phyloP scores from a whole-genome alignment of 2,888 invertebrate genomes.

The Pristionchus arcanus region DNA sequence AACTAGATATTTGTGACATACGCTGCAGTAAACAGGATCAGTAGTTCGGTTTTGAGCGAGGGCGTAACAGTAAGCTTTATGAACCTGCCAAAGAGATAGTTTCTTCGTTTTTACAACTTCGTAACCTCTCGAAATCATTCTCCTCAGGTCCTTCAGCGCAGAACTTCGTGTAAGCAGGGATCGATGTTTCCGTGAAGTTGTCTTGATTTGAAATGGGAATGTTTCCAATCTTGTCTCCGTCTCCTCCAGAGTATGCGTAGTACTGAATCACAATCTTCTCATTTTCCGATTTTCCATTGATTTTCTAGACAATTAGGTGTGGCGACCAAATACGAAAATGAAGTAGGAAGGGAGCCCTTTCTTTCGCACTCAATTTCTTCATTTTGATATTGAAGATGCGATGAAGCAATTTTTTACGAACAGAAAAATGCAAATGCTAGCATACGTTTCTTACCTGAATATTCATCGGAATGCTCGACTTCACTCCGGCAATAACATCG shows the following conservation, averaged over 20 bases:
- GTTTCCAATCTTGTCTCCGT: not conserved
- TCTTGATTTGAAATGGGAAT: not conserved
- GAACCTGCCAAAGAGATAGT: not conserved
- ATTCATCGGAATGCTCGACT: not conserved
- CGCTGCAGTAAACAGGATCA: constrained; percentile 10
- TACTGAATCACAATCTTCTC: not conserved
- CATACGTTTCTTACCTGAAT: constrained; percentile 40
- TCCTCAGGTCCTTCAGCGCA: constrained; percentile 19
- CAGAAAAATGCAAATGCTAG: no score
- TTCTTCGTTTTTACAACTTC: not conserved
- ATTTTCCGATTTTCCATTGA: no score
- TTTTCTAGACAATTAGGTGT: no score
- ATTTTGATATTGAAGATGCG: no score
- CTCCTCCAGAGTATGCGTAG: constrained; percentile 27
- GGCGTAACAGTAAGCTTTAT: constrained; percentile 20
- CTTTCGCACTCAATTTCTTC: no score
- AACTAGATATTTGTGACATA: not conserved
- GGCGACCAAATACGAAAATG: no score
- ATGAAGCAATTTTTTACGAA: no score
- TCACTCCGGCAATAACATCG: not conserved
- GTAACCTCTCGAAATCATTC: constrained; percentile 24
- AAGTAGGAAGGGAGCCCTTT: no score
- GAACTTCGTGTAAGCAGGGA: constrained; percentile 19
- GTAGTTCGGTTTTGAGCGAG: not conserved
- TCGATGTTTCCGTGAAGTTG: not conserved